phyloP scores from a whole-genome alignment of 2,113 vertebrate genomes.

The Labrus mixtus region DNA sequence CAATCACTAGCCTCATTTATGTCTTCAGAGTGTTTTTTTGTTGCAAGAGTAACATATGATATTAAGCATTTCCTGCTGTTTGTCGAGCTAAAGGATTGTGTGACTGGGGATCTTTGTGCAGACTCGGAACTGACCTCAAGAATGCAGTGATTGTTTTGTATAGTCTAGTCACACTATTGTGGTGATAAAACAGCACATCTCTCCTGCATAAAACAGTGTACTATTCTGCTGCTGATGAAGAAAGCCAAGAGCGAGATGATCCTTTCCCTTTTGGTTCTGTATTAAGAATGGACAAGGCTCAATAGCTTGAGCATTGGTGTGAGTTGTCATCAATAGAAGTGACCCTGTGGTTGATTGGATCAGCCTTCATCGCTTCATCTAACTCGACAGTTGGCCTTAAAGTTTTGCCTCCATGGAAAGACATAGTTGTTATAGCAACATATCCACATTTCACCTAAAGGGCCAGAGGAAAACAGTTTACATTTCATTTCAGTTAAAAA shows the following conservation, averaged over 20 bases:
- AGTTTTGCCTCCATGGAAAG: not conserved
- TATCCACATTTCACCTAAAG: not conserved
- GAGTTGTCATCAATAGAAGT: not conserved
- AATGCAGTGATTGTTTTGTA: constrained; percentile 48
- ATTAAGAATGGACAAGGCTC: not conserved
- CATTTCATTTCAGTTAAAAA: constrained; percentile 6
- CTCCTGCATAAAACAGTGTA: constrained; percentile 17
- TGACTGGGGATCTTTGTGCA: constrained; percentile 29
- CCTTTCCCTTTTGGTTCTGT: not conserved
- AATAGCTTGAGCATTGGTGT: not conserved
- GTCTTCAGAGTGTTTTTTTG: not conserved
- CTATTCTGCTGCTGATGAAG: constrained; percentile 16
- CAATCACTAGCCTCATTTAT: not conserved
- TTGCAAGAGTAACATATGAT: constrained; percentile 8
- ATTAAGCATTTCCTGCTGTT: constrained; percentile 27
- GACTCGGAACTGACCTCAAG: constrained; percentile 39
- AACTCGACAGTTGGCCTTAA: not conserved
- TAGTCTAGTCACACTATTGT: constrained; percentile 31
- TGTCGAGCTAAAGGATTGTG: constrained; percentile 14
- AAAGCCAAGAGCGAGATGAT: not conserved
- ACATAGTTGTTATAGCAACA: not conserved
- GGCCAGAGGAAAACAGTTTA: not conserved
- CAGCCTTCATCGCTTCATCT: not conserved
- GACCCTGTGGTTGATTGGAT: not conserved
- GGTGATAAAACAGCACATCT: constrained; percentile 24